A percentile compares a stretch with the other conserved stretches of the same genome.
Conservation (phyloP, 37 sponge, comb jelly and placozoan genomes). For the Agelas oroides region DNA sequence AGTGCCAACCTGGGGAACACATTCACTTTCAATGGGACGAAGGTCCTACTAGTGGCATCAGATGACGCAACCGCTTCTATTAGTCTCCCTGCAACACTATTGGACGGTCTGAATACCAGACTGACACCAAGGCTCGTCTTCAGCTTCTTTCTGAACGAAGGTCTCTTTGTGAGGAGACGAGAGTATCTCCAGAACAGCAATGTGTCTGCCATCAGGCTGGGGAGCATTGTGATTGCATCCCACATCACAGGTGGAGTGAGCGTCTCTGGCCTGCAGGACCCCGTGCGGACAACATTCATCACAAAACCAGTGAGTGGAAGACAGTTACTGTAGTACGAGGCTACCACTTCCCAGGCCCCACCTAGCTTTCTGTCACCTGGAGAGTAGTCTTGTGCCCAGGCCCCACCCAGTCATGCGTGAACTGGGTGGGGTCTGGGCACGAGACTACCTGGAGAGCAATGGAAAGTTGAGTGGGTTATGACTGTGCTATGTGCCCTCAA, state of each 20-base stretch:
- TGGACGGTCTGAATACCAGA: neutral
- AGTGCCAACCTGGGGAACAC: neutral
- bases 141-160: constrained; percentile 20
- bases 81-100: constrained; percentile 2
- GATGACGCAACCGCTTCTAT: neutral
- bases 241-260: constrained; percentile 9
- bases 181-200: neutral
- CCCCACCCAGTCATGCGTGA: too few relatives aligned
- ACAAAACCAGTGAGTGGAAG: constrained; percentile 1
- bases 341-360: too few relatives aligned
- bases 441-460: too few relatives aligned
- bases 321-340: too few relatives aligned
- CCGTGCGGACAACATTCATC: constrained; percentile 14
- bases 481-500: too few relatives aligned
- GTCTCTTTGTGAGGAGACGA: constrained; percentile 25
- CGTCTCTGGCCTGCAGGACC: constrained; percentile 3
- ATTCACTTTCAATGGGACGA: too few relatives aligned
- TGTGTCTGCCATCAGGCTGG: neutral
- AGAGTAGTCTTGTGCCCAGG: too few relatives aligned
- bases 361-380: too few relatives aligned
- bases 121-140: neutral
- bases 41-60: neutral
- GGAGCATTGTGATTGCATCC: constrained; percentile 31
- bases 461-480: too few relatives aligned
- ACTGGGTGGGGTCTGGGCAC: too few relatives aligned